phyloP scores from a whole-genome alignment of 2,113 vertebrate species.

The Hypanus sabinus region DNA sequence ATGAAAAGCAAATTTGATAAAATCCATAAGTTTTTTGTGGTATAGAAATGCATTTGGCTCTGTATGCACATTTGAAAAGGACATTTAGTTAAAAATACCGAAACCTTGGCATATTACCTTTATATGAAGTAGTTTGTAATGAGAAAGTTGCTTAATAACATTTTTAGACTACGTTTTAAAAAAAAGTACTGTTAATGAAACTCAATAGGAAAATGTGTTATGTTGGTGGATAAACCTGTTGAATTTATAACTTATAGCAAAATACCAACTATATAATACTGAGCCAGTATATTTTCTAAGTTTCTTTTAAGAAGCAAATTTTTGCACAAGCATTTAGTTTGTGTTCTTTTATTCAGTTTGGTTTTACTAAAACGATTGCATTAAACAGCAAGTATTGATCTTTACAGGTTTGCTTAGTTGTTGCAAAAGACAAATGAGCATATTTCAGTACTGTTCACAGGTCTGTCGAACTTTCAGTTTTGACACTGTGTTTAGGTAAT shows the following conservation, averaged over 20 bases:
- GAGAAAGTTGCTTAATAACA: not conserved
- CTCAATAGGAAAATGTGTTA: not conserved
- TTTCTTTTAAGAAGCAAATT: not conserved
- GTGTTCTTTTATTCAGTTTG: not conserved
- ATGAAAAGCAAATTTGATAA: not conserved
- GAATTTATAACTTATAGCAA: not conserved
- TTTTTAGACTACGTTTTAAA: not conserved
- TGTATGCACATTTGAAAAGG: not conserved
- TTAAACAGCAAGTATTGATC: not conserved
- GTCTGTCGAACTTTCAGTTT: not conserved
- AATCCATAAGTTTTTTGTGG: not conserved
- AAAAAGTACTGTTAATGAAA: not conserved
- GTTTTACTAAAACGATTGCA: not conserved
- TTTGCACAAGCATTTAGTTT: not conserved
- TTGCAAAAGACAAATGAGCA: not conserved
- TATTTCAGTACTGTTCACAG: not conserved
- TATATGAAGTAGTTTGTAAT: not conserved
- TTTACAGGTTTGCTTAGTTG: not conserved
- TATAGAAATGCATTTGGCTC: not conserved
- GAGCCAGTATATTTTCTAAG: not conserved
- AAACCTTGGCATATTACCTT: not conserved
- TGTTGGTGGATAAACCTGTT: not conserved
- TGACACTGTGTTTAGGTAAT: not conserved
- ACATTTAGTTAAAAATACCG: not conserved
- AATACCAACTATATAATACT: not conserved